Evolutionary conservation across 2,113 vertebrate genomes (phyloP), one percentile per base, ranked within the genome.

Genomic region (Nanorana parkeri): DNA sequence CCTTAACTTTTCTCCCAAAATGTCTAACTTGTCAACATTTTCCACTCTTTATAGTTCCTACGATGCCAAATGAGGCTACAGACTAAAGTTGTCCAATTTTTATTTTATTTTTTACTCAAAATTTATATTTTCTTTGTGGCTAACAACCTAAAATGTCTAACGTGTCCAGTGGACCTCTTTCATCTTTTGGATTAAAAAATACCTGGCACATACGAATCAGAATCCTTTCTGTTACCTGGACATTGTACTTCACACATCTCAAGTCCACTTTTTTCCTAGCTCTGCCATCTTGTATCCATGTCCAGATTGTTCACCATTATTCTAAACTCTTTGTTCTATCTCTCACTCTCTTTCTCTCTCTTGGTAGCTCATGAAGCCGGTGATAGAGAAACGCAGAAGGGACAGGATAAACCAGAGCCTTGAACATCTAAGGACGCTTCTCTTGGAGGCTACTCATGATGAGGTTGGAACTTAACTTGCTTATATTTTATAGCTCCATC

Each of bases 351-450:
- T 54, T 4, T 36, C 3, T 32, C 23, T 28, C 51, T 71, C 15
- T 60, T 5, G 15, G 16, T 55, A 92, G 91, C 77, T 90, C 8
- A 82, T 90, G 74, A 92, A 92, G n/a, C 91, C 91, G 5, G 77
- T 90, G n/a, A 88, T 92, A 52, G 91, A 92, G 72, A 92, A 92
- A 56, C 86, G 89, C 64, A 85, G 91, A 21, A 82, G 91, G 77
- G 91, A 92, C 65, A 60, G 91, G 2, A 92, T 92, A 60, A 92
- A 92, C 68, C 90, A 89, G 21, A 88, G 91, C 19, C 80, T 92
- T 75, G 88, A 90, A 10, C 89, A 90, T 28, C 85, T 92, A 3
- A 81, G 89, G 23, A 80, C 84, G 0, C 81, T 92, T 7, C 85
- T 92, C 0, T 32, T 91, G 26, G 87, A 86, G n/a, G 85, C 89